Percentiles rank a stretch among this genome's conserved stretches.
Conservation (phyloP, 2,113 vertebrate genomes). For the Eolophus roseicapilla region DNA sequence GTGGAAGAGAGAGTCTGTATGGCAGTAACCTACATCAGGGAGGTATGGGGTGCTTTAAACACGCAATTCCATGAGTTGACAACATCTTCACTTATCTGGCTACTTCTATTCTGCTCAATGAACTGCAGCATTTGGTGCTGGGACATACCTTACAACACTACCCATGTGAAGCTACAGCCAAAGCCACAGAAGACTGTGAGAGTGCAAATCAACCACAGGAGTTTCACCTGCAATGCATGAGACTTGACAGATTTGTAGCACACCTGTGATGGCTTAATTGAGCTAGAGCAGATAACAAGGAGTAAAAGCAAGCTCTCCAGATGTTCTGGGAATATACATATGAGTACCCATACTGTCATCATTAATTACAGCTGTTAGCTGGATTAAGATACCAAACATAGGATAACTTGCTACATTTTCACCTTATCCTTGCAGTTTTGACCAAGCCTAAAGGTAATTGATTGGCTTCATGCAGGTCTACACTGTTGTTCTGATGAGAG, state of each 20-base stretch:
- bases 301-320: neutral
- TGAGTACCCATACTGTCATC: neutral
- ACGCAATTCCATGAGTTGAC: neutral
- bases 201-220: accelerated
- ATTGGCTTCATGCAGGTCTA: neutral
- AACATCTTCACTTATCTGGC: neutral
- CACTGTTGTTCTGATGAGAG: neutral
- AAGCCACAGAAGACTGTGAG: neutral
- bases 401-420: neutral
- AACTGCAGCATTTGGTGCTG: neutral
- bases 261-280: neutral
- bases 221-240: neutral
- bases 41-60: neutral
- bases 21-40: neutral
- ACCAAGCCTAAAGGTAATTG: neutral
- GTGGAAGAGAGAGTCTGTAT: neutral
- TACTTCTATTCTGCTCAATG: neutral
- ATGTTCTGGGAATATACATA: neutral
- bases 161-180: neutral
- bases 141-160: neutral
- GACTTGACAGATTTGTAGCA: neutral
- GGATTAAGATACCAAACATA: neutral
- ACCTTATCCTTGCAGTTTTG: neutral
- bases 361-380: neutral
- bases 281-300: neutral